These are phyloP conservation scores for Sitobion miscanthi DNA, from an alignment of 1,140 invertebrate species.

Conservation along the genomic window DNA sequence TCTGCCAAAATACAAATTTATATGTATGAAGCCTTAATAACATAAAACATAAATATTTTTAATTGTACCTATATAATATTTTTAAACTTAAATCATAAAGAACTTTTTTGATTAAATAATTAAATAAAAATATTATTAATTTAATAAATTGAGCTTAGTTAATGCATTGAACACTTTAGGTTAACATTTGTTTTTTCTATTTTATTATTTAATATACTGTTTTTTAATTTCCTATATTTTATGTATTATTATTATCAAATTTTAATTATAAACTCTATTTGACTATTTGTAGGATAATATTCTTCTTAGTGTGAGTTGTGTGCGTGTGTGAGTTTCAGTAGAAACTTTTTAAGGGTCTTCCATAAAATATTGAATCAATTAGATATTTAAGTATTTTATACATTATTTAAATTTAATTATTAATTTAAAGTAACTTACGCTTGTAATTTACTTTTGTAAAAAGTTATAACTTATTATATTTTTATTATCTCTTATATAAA, in stretches of 20 bases:
- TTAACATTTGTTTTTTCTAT: slow-evolving; percentile 22
- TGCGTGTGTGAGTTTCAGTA: slow-evolving; percentile 14
- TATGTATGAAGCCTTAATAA: neutral
- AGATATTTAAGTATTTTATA: neutral
- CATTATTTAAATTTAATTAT: neutral
- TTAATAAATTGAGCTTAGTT: slow-evolving; percentile 21
- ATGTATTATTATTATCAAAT: slow-evolving; percentile 20
- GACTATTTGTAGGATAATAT: slow-evolving; percentile 14
- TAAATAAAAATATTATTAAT: neutral
- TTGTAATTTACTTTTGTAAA: neutral
- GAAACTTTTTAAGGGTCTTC: slow-evolving; percentile 41
- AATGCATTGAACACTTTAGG: neutral
- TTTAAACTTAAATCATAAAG: neutral
- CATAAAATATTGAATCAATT: neutral
- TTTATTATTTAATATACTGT: slow-evolving; percentile 19
- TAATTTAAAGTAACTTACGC: neutral
- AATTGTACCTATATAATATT: neutral
- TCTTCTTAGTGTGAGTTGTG: slow-evolving; percentile 32
- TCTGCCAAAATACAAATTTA: neutral
- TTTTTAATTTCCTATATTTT: slow-evolving; percentile 12
- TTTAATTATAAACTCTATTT: slow-evolving; percentile 4
- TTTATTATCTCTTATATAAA: neutral
- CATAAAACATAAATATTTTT: neutral
- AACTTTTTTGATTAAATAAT: neutral
- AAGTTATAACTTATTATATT: neutral